Evolutionary conservation across 2,113 vertebrate genomes (phyloP).

Genomic region (Toxotes jaculatrix): DNA sequence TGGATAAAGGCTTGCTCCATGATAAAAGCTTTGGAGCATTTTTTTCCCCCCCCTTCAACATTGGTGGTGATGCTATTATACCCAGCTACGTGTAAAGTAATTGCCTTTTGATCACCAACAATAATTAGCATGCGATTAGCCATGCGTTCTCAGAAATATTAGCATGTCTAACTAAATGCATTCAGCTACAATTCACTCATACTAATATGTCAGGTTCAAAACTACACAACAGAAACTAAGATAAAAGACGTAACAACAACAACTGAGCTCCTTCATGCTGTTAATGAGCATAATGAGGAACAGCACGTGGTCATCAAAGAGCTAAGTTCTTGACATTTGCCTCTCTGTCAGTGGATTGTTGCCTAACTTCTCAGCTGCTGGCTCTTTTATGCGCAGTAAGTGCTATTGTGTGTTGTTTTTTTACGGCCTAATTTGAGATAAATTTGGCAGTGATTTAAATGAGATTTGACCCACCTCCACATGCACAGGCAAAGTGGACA

Average conservation of each 20-base stretch:
- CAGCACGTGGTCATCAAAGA: conserved; percentile 16
- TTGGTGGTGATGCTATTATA: neutral
- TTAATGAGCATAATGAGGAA: conserved; percentile 32
- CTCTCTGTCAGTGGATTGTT: conserved; percentile 16
- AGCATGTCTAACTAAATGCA: conserved; percentile 6
- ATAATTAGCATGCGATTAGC: conserved; percentile 34
- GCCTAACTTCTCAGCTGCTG: conserved; percentile 16
- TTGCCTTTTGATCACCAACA: conserved; percentile 29
- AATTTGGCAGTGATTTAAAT: conserved; percentile 68
- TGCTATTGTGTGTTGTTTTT: conserved; percentile 13
- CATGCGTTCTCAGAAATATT: conserved; percentile 24
- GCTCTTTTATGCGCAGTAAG: conserved; percentile 21
- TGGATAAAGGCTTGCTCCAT: conserved; percentile 8
- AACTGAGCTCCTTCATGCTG: neutral
- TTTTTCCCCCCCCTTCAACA: neutral
- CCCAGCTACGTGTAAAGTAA: conserved; percentile 25
- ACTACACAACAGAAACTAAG: neutral
- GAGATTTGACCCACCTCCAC: conserved; percentile 51
- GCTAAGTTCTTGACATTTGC: conserved; percentile 35
- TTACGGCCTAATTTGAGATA: conserved; percentile 48
- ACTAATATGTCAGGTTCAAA: conserved; percentile 24
- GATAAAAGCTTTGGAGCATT: conserved; percentile 7
- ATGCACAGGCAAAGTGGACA: conserved; percentile 60
- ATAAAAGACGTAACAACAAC: conserved; percentile 17
- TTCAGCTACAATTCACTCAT: neutral